Percentiles rank a stretch among this genome's conserved stretches.
These are phyloP conservation scores for Mesorhabditis belari DNA, from an alignment of 2,888 invertebrate genomes.

Conservation along the genomic window DNA sequence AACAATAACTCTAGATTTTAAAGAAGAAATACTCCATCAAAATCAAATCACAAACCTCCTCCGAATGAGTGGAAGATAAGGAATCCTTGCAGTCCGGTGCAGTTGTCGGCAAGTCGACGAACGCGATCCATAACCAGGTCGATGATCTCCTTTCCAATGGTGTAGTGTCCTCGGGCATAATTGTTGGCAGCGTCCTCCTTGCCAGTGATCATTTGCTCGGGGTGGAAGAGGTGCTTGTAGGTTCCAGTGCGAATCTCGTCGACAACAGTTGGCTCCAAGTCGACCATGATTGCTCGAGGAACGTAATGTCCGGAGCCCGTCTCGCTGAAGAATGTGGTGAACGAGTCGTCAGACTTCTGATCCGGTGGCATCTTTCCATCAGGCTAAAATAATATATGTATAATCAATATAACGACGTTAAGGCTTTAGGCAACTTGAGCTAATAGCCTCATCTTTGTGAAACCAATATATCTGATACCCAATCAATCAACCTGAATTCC, in stretches of 20 bases:
- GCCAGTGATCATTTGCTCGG: slow-evolving; percentile 89
- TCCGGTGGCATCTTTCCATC: slow-evolving; percentile 52
- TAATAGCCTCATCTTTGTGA: too few relatives aligned
- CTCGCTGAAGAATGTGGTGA: slow-evolving; percentile 76
- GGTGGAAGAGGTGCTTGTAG: slow-evolving; percentile 61
- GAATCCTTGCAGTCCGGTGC: slow-evolving; percentile 62
- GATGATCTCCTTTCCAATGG: slow-evolving; percentile 64
- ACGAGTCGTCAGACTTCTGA: slow-evolving; percentile 62
- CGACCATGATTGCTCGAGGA: slow-evolving; percentile 43
- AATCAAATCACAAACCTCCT: slow-evolving; percentile 73
- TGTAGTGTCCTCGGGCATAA: too few relatives aligned
- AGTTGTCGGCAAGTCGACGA: slow-evolving; percentile 64
- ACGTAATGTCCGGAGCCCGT: slow-evolving; percentile 63
- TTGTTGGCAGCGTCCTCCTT: slow-evolving; percentile 95
- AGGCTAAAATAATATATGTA: too few relatives aligned
- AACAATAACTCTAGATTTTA: too few relatives aligned
- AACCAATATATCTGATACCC: too few relatives aligned
- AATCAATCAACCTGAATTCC: too few relatives aligned
- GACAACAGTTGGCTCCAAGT: slow-evolving; percentile 46
- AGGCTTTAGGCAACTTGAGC: too few relatives aligned
- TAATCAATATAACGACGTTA: too few relatives aligned
- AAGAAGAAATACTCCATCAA: slow-evolving; percentile 76
- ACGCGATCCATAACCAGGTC: slow-evolving; percentile 62
- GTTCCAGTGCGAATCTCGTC: slow-evolving; percentile 81
- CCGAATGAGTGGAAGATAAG: slow-evolving; percentile 66